A percentile compares a stretch with the other conserved stretches of the same genome.
Conservation (phyloP, 2,888 invertebrate species). For the Pyrocoelia pectoralis region DNA sequence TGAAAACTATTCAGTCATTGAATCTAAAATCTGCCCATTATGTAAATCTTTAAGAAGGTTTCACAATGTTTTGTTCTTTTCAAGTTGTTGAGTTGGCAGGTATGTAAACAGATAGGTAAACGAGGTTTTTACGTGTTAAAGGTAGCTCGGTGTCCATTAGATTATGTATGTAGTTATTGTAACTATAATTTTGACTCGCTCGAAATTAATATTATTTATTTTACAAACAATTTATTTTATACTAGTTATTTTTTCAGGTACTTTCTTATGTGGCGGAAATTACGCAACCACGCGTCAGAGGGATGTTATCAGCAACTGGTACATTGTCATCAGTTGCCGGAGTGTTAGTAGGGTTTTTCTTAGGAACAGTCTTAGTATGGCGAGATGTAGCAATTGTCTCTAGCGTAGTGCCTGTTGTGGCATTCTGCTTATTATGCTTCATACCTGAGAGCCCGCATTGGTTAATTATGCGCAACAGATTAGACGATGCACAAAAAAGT, state of each 20-base stretch:
- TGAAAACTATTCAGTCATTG: too few species aligned
- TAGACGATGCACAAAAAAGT: slow-evolving; percentile 72
- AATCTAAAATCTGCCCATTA: too few species aligned
- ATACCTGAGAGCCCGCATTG: slow-evolving; percentile 68
- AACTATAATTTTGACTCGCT: too few species aligned
- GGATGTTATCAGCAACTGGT: slow-evolving; percentile 12
- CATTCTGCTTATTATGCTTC: not conserved
- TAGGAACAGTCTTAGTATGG: slow-evolving; percentile 2
- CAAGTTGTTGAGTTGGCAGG: too few species aligned
- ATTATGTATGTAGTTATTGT: too few species aligned
- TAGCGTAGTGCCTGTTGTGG: not conserved
- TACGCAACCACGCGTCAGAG: slow-evolving; percentile 11
- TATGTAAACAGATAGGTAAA: too few species aligned
- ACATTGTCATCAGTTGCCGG: slow-evolving; percentile 3
- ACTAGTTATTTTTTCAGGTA: slow-evolving; percentile 10
- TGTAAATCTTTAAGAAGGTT: too few species aligned
- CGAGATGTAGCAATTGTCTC: slow-evolving; percentile 1
- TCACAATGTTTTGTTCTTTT: too few species aligned
- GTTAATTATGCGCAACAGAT: slow-evolving; percentile 73
- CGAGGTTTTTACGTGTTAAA: too few species aligned
- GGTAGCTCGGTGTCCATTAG: too few species aligned
- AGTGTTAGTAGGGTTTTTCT: not conserved
- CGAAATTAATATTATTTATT: too few species aligned
- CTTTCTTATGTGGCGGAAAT: slow-evolving; percentile 14
- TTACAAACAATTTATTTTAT: too few species aligned